Base-by-base conservation (phyloP, 2,888 invertebrate genomes). In the Epirrhoe alternata region DNA sequence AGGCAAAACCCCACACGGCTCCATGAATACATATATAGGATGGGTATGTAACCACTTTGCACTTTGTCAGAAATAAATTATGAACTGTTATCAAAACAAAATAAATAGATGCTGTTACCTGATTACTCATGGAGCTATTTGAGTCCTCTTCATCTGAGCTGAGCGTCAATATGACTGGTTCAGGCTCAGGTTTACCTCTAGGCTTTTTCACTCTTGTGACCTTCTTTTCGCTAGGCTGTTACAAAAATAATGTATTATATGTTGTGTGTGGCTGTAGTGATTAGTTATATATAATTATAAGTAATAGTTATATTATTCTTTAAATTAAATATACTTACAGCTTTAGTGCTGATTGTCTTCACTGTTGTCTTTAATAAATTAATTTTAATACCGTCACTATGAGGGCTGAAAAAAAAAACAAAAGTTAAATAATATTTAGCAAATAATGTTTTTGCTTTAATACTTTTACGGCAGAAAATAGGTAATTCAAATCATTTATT, bases 61-160 rank as follows among this genome's bases (percentile, higher is more conserved):
- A 35, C 35, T 35, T 35, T 1, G 8, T 35, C 10, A 35, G 12
- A 42, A 12, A 10, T 38, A 38, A 38, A 38, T 38, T 38, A 38
- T 5, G 3, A 31, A 31, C 3, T 31, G 6, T 5, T 31, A 6
- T 31, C 31, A 31, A 3, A 5, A 31, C 31, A 31, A 31, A 31
- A 31, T 31, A 6, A 31, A 6, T 31, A 38, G 38, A 14, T 14
- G 1, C 16, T 59, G 50, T 69, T 86, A 93, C 92, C 86, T 89
- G 90, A 74, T 81, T 86, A 74, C 86, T 87, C 64, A 88, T 85
- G 17, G 93, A 93, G 78, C 93, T 93, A 75, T 93, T 93, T n/a
- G 93, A 93, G 73, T 93, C 95, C 73, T 96, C 96, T 72, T 96
- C 96, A 77, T 96, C 96, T 58, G 96, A 96, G 80, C 96, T 96